Percentiles rank a stretch among this genome's conserved stretches.
Evolutionary conservation across 2,888 invertebrate genomes (phyloP).

Genomic region (Synanthedon myopaeformis): DNA sequence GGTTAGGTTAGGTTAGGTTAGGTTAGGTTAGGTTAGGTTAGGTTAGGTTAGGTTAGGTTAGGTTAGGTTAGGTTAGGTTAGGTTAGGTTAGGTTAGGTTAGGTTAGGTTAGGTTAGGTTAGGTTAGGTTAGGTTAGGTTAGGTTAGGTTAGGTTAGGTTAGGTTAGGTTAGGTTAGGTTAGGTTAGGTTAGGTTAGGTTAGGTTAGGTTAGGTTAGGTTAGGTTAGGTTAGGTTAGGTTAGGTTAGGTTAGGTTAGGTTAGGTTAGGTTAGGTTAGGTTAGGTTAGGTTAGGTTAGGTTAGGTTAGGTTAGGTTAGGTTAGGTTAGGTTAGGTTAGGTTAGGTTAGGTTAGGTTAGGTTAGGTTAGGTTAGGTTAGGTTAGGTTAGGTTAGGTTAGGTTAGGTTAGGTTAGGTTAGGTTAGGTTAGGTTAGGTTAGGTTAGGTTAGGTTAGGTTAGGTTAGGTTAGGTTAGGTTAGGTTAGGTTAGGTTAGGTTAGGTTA

Average conservation of each 20-base stretch:
- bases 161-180: slow-evolving; percentile 8
- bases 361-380: neutral
- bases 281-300: neutral
- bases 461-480: slow-evolving; percentile 5
- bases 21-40: slow-evolving; percentile 7
- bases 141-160: slow-evolving; percentile 7
- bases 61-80: slow-evolving; percentile 7
- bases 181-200: slow-evolving; percentile 7
- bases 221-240: slow-evolving; percentile 8
- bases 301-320: neutral
- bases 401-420: slow-evolving; percentile 9
- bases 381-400: slow-evolving; percentile 5
- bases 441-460: slow-evolving; percentile 7
- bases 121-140: slow-evolving; percentile 8
- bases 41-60: slow-evolving; percentile 7
- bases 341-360: neutral
- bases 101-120: slow-evolving; percentile 7
- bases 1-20: slow-evolving; percentile 8
- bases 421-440: slow-evolving; percentile 7
- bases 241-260: slow-evolving; percentile 7
- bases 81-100: slow-evolving; percentile 8
- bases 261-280: slow-evolving; percentile 6
- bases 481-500: slow-evolving; percentile 3
- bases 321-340: neutral
- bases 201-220: slow-evolving; percentile 7